These are phyloP conservation scores for Stegodyphus mimosarum DNA, from an alignment of 1,140 invertebrate genomes.

Conservation along the genomic window DNA sequence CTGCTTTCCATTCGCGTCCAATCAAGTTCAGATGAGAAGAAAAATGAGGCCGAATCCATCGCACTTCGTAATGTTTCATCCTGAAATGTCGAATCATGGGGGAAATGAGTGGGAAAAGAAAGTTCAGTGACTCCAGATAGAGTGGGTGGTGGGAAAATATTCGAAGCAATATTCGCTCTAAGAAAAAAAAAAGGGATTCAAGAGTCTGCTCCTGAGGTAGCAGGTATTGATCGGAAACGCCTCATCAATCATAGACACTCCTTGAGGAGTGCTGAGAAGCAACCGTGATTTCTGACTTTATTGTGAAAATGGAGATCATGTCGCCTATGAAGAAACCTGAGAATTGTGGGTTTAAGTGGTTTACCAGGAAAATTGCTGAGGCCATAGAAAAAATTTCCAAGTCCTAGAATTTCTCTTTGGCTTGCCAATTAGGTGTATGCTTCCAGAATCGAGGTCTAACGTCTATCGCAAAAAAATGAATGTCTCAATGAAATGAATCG, in stretches of 20 bases:
- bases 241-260: slow-evolving; percentile 31
- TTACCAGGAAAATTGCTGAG: too few species aligned
- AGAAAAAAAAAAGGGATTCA: slow-evolving; percentile 15
- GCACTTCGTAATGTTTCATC: slow-evolving; percentile 21
- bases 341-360: too few species aligned
- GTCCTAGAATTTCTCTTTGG: too few species aligned
- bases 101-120: slow-evolving; percentile 16
- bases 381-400: too few species aligned
- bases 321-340: too few species aligned
- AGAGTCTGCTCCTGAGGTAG: slow-evolving; percentile 14
- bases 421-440: too few species aligned
- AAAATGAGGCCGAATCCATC: slow-evolving; percentile 12
- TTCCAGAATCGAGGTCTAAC: too few species aligned
- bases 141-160: slow-evolving; percentile 14
- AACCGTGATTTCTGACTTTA: neutral
- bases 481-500: too few species aligned
- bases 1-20: neutral
- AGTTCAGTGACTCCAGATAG: neutral
- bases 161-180: neutral
- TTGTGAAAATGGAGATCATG: neutral
- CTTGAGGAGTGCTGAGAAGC: neutral
- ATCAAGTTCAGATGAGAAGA: slow-evolving; percentile 26
- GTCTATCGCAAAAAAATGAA: too few species aligned
- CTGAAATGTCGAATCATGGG: neutral
- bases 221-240: slow-evolving; percentile 24